Evolutionary conservation across 1,140 invertebrate species (phyloP).

Genomic region (Rhagoletis zephyria): DNA sequence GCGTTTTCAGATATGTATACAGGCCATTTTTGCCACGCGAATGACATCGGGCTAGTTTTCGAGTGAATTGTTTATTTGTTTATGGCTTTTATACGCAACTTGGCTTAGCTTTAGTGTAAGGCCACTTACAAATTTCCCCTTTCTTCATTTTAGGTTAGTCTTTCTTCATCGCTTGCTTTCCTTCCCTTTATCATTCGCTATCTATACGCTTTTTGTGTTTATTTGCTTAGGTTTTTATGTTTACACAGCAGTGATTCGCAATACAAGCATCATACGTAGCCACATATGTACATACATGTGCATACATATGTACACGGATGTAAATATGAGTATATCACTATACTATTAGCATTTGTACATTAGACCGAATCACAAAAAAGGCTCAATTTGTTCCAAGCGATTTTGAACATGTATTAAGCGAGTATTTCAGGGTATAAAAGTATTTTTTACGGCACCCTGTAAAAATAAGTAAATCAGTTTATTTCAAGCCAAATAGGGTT

Average conservation of each 20-base stretch:
- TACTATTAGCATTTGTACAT: neutral
- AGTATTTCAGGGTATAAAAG: neutral
- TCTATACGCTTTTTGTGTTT: neutral
- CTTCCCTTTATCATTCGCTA: neutral
- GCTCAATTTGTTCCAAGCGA: too few relatives aligned
- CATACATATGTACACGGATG: too few relatives aligned
- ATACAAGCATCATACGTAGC: neutral
- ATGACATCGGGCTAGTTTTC: neutral
- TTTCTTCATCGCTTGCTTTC: too few relatives aligned
- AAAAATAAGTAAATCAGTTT: too few relatives aligned
- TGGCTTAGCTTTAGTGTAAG: neutral
- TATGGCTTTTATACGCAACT: constrained; percentile 25
- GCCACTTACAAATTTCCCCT: neutral
- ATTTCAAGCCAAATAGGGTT: too few relatives aligned
- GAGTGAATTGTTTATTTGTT: constrained; percentile 33
- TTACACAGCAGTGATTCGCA: constrained; percentile 14
- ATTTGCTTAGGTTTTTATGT: constrained; percentile 4
- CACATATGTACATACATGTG: too few relatives aligned
- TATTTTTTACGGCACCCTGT: too few relatives aligned
- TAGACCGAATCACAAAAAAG: too few relatives aligned
- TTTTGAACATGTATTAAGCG: neutral
- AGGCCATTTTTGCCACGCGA: too few relatives aligned
- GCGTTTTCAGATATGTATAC: too few relatives aligned
- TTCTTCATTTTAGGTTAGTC: too few relatives aligned
- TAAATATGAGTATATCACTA: too few relatives aligned